Conservation (phyloP, 2,113 vertebrate species). For the Balaenoptera acutorostrata region DNA sequence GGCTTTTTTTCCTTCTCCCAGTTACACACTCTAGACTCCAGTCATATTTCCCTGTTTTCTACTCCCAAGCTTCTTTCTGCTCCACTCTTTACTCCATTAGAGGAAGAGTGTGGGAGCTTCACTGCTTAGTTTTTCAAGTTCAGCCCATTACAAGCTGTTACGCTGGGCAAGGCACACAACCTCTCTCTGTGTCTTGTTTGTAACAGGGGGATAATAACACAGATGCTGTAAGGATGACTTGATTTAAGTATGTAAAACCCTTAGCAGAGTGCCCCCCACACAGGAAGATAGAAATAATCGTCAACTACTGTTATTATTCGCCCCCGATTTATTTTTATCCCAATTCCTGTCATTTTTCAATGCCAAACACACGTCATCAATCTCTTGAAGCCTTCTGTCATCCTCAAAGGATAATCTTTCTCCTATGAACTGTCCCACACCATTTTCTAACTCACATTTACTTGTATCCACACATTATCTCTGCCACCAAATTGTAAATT, state of each 20-base stretch:
- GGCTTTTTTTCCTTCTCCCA: neutral
- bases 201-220: no score
- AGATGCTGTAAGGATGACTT: neutral
- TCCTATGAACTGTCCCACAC: neutral
- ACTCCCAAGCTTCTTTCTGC: neutral
- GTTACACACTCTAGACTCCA: neutral
- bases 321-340: neutral
- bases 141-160: neutral
- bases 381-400: neutral
- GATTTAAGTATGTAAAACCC: neutral
- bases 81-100: neutral
- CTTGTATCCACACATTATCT: neutral
- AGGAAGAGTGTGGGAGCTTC: neutral
- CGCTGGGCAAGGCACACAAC: neutral
- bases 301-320: neutral
- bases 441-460: neutral
- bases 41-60: neutral
- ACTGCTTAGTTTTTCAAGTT: neutral
- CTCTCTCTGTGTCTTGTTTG: neutral
- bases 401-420: neutral
- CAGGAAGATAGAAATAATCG: neutral
- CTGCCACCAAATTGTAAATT: neutral
- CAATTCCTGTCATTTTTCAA: conserved; percentile 23
- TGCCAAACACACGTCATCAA: neutral
- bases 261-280: neutral